Evolutionary conservation across 2,888 invertebrate genomes (phyloP).

Genomic region (Agrotis puta): DNA sequence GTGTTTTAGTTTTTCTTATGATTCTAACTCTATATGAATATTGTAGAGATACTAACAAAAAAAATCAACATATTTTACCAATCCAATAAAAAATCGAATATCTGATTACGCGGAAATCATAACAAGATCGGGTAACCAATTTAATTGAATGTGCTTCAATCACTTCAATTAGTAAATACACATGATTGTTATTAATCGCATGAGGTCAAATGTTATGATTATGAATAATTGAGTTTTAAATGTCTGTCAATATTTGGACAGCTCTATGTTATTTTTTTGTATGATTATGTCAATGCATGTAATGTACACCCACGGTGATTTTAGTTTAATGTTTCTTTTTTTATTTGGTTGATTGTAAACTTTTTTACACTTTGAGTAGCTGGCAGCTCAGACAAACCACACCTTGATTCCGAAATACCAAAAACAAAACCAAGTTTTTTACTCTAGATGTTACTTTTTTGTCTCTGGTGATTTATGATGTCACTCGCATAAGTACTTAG

Average conservation of each 20-base stretch:
- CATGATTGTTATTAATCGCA: constrained; percentile 3
- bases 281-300: neutral
- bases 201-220: constrained; percentile 45
- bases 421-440: neutral
- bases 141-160: constrained; percentile 18
- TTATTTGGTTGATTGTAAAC: neutral
- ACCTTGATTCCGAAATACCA: neutral
- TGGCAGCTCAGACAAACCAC: neutral
- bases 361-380: neutral
- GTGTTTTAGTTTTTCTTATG: no score
- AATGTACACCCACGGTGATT: constrained; percentile 1
- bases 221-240: constrained; percentile 22
- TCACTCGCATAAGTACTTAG: no score
- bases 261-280: constrained; percentile 6
- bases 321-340: neutral
- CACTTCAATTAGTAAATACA: constrained; percentile 30
- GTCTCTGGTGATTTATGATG: no score
- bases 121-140: constrained; percentile 26
- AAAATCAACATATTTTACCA: constrained; percentile 25
- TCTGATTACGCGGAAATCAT: constrained; percentile 47
- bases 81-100: constrained; percentile 23
- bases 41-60: no score
- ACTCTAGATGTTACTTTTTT: neutral
- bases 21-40: no score
- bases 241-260: constrained; percentile 29